Evolutionary conservation across 2,113 vertebrate species (phyloP).

Genomic region (Corvus moneduloides): DNA sequence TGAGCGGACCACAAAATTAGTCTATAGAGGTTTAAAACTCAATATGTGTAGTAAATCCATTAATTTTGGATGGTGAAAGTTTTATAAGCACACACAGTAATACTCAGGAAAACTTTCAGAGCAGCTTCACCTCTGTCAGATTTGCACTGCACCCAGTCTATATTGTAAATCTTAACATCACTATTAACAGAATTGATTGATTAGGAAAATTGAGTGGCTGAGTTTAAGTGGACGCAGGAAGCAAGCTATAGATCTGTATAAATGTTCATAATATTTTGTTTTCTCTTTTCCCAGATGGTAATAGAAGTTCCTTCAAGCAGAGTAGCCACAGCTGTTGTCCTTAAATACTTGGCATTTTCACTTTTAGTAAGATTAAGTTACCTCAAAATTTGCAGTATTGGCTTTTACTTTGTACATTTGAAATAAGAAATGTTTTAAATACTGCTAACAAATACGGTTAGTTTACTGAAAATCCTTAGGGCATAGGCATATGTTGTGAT

Average conservation of each 20-base stretch:
- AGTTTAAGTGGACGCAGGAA: slow-evolving; percentile 31
- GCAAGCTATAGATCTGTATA: not conserved
- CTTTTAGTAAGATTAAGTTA: slow-evolving; percentile 9
- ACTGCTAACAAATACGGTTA: not conserved
- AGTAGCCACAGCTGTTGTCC: slow-evolving; percentile 5
- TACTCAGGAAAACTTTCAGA: not conserved
- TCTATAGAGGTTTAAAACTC: not conserved
- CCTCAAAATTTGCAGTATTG: not conserved
- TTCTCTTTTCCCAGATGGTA: not conserved
- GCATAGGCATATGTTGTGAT: not conserved
- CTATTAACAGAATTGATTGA: slow-evolving; percentile 1
- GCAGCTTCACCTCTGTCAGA: not conserved
- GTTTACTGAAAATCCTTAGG: slow-evolving; percentile 9
- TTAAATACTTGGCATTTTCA: slow-evolving; percentile 39
- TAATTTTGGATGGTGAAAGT: not conserved
- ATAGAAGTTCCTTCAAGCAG: not conserved
- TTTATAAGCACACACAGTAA: not conserved
- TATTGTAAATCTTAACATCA: not conserved
- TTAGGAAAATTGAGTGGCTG: slow-evolving; percentile 12
- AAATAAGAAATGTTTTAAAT: slow-evolving; percentile 27
- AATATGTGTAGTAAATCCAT: not conserved
- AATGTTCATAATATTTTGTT: slow-evolving; percentile 25
- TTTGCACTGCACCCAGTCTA: not conserved
- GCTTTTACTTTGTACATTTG: not conserved
- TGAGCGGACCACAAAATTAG: not conserved